Evolutionary conservation across 2,888 invertebrate species (phyloP), one percentile per base, ranked within the genome.

Genomic region (Mythimna lalbum): DNA sequence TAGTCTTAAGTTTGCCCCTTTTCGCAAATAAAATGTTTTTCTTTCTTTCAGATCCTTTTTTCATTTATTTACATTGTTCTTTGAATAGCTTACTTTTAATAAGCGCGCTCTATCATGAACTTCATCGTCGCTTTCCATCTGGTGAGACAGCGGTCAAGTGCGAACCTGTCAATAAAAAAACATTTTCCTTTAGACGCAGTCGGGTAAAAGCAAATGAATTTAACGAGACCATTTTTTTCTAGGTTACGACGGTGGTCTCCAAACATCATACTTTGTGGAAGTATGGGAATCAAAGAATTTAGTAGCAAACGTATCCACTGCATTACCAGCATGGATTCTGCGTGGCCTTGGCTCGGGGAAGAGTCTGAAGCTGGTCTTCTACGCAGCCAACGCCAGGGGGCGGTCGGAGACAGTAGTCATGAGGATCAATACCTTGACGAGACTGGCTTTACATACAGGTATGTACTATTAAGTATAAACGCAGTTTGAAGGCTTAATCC

Each of bases 311-410:
- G 96, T 97, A 12, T 97, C 98, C 4, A 97, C 98, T 50, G 96
- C 97, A 78, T 97, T 97, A 84, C 98, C 98, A 0, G 96, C 97
- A 47, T 98, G 99, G 95, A 97, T 97, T 69, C 97, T 98, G 1
- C 97, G 97, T 82, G 97, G 97, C 7, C 96, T 99, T 65, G 97
- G 98, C 68, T 97, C 98, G 0, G 98, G 98, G 9, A 97, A 97
- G 86, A 96, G 97, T 21, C 96, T 99, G 81, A 97, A 97, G 86
- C 97, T 99, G 91, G 96, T 97, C 65, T 97, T 99, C 77, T 98
- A 98, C 91, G 98, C 98, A 1, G 97, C 97, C 73, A 99, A 99
- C 91, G 97, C 97, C 9, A 98, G 98, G 87, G 99, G 99, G 21
- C 96, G 97, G 83, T 98, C 98, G 80, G 98, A 98, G 75, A 93